Evolutionary conservation across 2,797 vertebrate genomes (phyloP), one percentile per base, ranked within the genome.

Genomic region (Sparus aurata): DNA sequence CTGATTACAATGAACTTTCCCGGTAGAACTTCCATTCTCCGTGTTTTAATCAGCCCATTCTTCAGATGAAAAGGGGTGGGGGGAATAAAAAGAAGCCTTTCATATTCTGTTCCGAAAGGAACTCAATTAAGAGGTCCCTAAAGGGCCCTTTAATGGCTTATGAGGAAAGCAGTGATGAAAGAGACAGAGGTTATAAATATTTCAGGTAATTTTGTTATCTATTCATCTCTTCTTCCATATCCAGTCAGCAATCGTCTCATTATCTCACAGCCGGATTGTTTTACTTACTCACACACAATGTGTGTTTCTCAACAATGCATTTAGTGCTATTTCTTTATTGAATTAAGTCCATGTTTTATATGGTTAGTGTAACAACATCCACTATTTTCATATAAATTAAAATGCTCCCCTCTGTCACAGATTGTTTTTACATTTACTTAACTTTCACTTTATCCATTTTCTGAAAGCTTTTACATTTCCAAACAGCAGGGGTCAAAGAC

Each of bases 71-170:
- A 89, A 85, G 72, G 69, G 70, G 84, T 53, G 68, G 60, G 69
- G 67, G 65, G 71, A 69, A 80, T 69, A 78, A 87, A 89, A 91
- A 86, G 77, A 90, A 93, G 86, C 77, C 89, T 94, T 95, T 94
- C 92, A 94, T 95, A 93, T 93, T 92, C 89, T 80, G 82, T 85
- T 94, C 82, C 15, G 75, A 94, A 93, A 89, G 90, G 87, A 95
- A 94, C 89, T 94, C 93, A 95, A 95, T 95, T 95, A 94, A 89
- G 90, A 92, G 83, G 82, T 91, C 93, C 92, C 92, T 91, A 89
- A 89, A 90, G 93, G 89, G 85, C 84, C 89, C 79, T 88, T 88
- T 93, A 94, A 94, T 93, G 91, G 93, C 91, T 93, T 92, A 87
- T 88, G 90, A 91, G 82, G 84, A 83, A 91, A 85, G 85, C 88